Evolutionary conservation across 2,797 vertebrate genomes (phyloP).

Genomic region (Hippoglossus hippoglossus): DNA sequence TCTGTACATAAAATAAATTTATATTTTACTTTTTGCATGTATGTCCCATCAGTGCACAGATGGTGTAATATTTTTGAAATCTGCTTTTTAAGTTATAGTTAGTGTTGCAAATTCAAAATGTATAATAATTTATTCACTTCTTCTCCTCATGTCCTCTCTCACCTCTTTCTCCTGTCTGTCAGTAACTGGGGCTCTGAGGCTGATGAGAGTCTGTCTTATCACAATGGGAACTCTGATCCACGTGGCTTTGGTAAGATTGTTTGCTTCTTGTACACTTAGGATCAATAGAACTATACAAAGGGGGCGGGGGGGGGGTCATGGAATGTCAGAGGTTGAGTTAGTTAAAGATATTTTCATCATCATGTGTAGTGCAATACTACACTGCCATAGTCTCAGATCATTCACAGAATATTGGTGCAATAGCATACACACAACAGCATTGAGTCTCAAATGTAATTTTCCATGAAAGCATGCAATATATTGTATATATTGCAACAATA

Average conservation of each 20-base stretch:
- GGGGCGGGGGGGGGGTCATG: background rate
- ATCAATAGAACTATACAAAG: background rate
- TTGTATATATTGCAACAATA: background rate
- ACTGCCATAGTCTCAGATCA: background rate
- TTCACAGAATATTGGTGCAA: background rate
- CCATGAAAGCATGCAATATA: background rate
- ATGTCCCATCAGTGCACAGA: background rate
- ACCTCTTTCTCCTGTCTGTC: constrained; percentile 26
- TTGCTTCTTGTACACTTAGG: background rate
- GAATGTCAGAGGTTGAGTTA: background rate
- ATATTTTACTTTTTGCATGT: no score
- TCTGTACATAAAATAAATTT: background rate
- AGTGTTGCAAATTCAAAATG: background rate
- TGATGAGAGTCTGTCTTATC: constrained; percentile 91
- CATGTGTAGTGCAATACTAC: background rate
- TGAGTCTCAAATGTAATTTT: background rate
- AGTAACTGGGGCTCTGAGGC: constrained; percentile 98
- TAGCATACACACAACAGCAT: background rate
- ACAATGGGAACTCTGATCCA: constrained; percentile 96
- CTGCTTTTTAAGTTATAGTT: background rate
- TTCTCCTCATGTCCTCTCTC: background rate
- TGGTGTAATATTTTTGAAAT: background rate
- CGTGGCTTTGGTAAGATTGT: constrained; percentile 91
- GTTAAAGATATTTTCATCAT: background rate
- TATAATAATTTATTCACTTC: background rate